A percentile compares a stretch with the other conserved stretches of the same genome.
Conservation (phyloP, 2,888 invertebrate genomes). For the Rotaria sp. region DNA sequence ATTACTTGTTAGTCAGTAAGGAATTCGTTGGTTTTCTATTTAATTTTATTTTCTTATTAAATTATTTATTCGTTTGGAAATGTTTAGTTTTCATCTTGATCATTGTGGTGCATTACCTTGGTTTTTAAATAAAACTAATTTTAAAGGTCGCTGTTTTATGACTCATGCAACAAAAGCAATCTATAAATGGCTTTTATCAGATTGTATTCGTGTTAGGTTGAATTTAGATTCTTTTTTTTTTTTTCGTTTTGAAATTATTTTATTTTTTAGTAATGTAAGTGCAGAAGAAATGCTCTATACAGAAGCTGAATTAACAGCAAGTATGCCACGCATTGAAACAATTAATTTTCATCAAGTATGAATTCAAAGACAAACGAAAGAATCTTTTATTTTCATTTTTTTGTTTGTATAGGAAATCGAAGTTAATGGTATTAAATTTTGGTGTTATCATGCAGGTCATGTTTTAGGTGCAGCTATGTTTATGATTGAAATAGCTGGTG, state of each 20-base stretch:
- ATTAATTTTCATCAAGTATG: constrained; percentile 70
- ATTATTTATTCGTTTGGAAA: constrained; percentile 41
- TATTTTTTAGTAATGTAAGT: constrained; percentile 72
- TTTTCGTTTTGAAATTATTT: not conserved
- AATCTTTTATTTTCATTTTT: not conserved
- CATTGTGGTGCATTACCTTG: constrained; percentile 96
- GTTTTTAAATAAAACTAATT: constrained; percentile 91
- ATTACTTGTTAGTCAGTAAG: constrained; percentile 76
- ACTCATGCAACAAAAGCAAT: constrained; percentile 99
- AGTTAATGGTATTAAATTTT: constrained; percentile 88
- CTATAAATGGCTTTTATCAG: constrained; percentile 91
- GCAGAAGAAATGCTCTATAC: constrained; percentile 72
- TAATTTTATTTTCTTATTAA: not conserved
- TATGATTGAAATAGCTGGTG: constrained; percentile 98
- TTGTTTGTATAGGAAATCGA: constrained; percentile 68
- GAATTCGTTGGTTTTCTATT: not conserved
- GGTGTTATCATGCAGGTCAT: constrained; percentile 93
- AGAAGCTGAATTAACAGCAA: constrained; percentile 88
- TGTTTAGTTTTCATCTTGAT: constrained; percentile 83
- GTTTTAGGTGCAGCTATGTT: constrained; percentile 99
- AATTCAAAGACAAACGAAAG: constrained; percentile 42
- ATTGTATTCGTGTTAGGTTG: constrained; percentile 92
- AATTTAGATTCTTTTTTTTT: not conserved
- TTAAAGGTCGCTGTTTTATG: constrained; percentile 96
- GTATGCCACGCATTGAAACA: constrained; percentile 97